Evolutionary conservation across 1,140 invertebrate genomes (phyloP).

Genomic region (Pseudomyrmex concolor): DNA sequence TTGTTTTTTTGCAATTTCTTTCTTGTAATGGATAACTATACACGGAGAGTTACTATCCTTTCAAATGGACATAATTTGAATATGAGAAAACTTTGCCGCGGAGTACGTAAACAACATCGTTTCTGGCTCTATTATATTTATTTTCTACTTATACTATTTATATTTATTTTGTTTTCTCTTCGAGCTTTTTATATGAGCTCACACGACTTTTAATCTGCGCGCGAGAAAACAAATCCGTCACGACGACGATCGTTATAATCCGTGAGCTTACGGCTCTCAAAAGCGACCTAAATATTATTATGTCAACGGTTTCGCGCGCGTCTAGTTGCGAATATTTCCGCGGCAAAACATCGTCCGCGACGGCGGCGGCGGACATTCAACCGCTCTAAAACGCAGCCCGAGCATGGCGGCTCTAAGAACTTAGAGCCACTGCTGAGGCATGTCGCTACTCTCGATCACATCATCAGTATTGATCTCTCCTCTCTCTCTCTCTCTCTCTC

Average conservation of each 20-base stretch:
- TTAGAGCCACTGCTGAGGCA: conserved; percentile 38
- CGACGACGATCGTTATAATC: conserved; percentile 44
- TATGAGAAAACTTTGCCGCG: neutral
- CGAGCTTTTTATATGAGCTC: conserved; percentile 1
- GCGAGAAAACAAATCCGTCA: conserved; percentile 51
- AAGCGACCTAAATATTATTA: conserved; percentile 51
- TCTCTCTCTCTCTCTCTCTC: conserved; percentile 3
- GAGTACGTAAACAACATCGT: conserved; percentile 29
- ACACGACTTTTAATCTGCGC: conserved; percentile 29
- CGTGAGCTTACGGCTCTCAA: conserved; percentile 23
- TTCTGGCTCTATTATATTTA: conserved; percentile 36
- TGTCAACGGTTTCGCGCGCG: conserved; percentile 18
- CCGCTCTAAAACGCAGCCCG: conserved; percentile 38
- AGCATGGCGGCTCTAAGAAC: conserved; percentile 38
- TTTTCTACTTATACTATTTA: too few relatives aligned
- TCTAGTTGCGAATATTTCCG: conserved; percentile 20
- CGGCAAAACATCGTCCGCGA: conserved; percentile 16
- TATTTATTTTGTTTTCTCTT: conserved; percentile 16
- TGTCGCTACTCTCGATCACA: conserved; percentile 52
- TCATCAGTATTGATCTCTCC: conserved; percentile 55
- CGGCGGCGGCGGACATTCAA: conserved; percentile 31
- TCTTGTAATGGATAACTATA: neutral
- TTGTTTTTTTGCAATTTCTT: neutral
- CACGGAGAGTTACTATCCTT: neutral
- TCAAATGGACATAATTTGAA: conserved; percentile 21